Conservation (phyloP, 2,888 invertebrate genomes). For the Pristionchus maxplancki region DNA sequence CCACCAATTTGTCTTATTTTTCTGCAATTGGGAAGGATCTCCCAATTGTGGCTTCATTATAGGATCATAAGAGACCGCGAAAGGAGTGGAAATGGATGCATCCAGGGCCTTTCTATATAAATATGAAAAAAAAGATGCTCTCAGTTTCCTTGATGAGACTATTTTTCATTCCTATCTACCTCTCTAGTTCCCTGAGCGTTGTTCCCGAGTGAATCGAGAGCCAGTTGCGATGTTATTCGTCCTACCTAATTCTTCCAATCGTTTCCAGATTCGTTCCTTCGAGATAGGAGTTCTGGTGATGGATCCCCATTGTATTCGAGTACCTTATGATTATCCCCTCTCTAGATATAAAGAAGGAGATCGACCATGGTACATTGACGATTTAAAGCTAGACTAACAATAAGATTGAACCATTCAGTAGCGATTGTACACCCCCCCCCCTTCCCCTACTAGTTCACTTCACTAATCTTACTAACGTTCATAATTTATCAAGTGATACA, state of each 20-base stretch:
- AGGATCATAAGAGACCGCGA: background rate
- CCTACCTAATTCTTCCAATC: no score
- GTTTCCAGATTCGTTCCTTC: slow-evolving; percentile 62
- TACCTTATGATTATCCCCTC: slow-evolving; percentile 73
- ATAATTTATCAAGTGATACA: background rate
- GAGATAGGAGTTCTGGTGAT: slow-evolving; percentile 72
- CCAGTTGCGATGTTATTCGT: background rate
- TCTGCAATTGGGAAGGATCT: background rate
- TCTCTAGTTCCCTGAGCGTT: no score
- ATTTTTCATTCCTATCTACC: background rate
- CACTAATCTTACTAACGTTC: background rate
- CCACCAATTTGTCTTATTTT: background rate
- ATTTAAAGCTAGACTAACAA: background rate
- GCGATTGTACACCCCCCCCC: background rate
- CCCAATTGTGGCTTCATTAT: background rate
- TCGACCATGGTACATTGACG: slow-evolving; percentile 51
- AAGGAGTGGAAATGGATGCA: background rate
- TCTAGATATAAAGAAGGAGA: slow-evolving; percentile 29
- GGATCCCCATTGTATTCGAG: slow-evolving; percentile 56
- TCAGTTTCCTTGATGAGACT: no score
- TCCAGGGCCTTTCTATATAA: background rate
- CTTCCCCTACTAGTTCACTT: background rate
- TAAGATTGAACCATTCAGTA: no score
- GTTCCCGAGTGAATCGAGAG: no score
- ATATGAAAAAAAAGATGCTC: background rate